A percentile compares a stretch with the other conserved stretches of the same genome.
phyloP scores from a whole-genome alignment of 2,888 invertebrate species.

The Spodoptera picta region DNA sequence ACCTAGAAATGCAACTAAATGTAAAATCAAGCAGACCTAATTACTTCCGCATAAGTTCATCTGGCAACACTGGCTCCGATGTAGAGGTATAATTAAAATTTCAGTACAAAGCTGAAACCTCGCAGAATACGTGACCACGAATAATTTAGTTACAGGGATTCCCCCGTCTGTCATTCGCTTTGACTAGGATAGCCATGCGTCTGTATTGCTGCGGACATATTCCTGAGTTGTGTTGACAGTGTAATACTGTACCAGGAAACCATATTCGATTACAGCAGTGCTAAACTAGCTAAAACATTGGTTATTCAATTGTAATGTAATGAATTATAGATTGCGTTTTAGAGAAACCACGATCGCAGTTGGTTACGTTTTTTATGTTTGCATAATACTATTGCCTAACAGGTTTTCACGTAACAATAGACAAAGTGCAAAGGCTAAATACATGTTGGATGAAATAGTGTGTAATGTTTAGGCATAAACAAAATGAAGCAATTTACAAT shows the following conservation, averaged over 20 bases:
- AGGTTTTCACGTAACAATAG: too few relatives aligned
- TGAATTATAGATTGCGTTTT: conserved; percentile 13
- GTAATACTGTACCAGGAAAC: conserved; percentile 23
- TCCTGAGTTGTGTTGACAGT: conserved; percentile 18
- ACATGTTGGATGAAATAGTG: too few relatives aligned
- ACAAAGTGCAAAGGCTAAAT: too few relatives aligned
- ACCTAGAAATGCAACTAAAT: conserved; percentile 12
- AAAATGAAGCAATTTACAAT: too few relatives aligned
- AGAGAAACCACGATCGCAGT: not conserved
- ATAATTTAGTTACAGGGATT: conserved; percentile 81
- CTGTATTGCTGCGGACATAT: conserved; percentile 26
- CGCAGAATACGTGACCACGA: conserved; percentile 80
- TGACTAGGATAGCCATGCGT: conserved; percentile 56
- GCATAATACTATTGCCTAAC: too few relatives aligned
- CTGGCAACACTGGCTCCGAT: conserved; percentile 44
- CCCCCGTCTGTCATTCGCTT: conserved; percentile 78
- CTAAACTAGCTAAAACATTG: too few relatives aligned
- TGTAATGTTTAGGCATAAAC: too few relatives aligned
- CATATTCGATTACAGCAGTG: conserved; percentile 10
- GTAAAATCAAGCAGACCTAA: conserved; percentile 32
- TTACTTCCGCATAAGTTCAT: conserved; percentile 47
- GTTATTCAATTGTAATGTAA: not conserved
- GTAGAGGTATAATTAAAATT: conserved; percentile 80
- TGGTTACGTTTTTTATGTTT: too few relatives aligned
- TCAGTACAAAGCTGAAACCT: conserved; percentile 81